Evolutionary conservation across 64 coral and sea anemone species (phyloP).

Genomic region (Acropora tenuis): DNA sequence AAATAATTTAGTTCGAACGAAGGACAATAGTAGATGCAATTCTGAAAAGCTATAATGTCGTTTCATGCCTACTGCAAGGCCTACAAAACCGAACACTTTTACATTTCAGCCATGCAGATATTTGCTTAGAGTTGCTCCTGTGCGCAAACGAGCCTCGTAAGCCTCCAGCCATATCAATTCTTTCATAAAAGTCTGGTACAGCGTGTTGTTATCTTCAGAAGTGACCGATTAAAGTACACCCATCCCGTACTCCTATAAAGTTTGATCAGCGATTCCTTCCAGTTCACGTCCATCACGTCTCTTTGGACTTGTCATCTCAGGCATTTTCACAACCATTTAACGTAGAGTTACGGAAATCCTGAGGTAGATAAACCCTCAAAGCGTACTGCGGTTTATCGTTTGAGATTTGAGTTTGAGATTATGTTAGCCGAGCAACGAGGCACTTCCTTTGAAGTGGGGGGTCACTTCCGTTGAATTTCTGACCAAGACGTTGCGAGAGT

Average conservation of each 20-base stretch:
- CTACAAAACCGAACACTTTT: too few relatives aligned
- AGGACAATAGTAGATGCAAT: too few relatives aligned
- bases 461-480: constrained; percentile 3
- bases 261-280: neutral
- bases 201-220: neutral
- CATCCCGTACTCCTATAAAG: neutral
- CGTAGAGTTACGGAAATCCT: constrained; percentile 50
- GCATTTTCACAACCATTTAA: constrained; percentile 32
- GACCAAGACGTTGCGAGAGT: constrained; percentile 16
- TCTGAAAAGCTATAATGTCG: too few relatives aligned
- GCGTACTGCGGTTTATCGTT: constrained; percentile 60
- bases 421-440: constrained; percentile 53
- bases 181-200: constrained; percentile 10
- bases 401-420: too few relatives aligned
- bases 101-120: constrained; percentile 2
- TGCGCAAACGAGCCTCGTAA: neutral
- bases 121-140: neutral
- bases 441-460: constrained; percentile 28
- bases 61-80: too few relatives aligned
- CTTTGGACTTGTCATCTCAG: neutral
- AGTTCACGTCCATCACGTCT: neutral
- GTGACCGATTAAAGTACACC: neutral
- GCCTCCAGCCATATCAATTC: constrained; percentile 31
- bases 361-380: constrained; percentile 45
- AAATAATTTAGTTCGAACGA: too few relatives aligned